Percentiles rank a stretch among this genome's conserved stretches.
Conservation (phyloP, 1,140 invertebrate species). For the Belonocnema kinseyi region DNA sequence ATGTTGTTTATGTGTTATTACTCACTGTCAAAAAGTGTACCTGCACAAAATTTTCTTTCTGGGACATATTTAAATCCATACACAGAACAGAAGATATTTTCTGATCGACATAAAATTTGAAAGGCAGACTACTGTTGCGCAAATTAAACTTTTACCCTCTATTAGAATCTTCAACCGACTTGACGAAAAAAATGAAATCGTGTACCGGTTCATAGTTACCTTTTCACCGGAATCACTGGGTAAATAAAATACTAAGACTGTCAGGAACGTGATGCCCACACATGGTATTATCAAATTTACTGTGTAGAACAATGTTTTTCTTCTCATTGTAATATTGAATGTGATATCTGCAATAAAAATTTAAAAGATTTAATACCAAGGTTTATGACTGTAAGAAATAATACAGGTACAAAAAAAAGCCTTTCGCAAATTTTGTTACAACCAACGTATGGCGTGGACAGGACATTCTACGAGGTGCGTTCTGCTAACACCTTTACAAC, state of each 20-base stretch:
- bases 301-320: constrained; percentile 94
- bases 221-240: constrained; percentile 98
- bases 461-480: too few relatives aligned
- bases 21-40: too few relatives aligned
- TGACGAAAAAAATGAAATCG: too few relatives aligned
- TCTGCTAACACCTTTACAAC: too few relatives aligned
- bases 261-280: constrained; percentile 94
- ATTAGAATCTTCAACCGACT: too few relatives aligned
- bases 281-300: constrained; percentile 94
- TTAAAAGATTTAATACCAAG: constrained; percentile 1
- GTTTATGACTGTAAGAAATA: background rate
- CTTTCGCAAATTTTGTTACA: too few relatives aligned
- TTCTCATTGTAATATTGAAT: constrained; percentile 95
- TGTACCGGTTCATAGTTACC: constrained; percentile 69
- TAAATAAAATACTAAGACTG: constrained; percentile 96
- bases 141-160: background rate
- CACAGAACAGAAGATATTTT: too few relatives aligned
- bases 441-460: too few relatives aligned
- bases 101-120: too few relatives aligned
- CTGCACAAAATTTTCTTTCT: too few relatives aligned
- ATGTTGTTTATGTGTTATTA: too few relatives aligned
- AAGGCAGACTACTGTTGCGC: background rate
- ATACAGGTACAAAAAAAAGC: background rate
- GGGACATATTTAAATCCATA: too few relatives aligned
- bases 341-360: constrained; percentile 88